A percentile compares a stretch with the other conserved stretches of the same genome.
These are phyloP conservation scores for Chiroxiphia lanceolata DNA, from an alignment of 2,797 vertebrate species.

Conservation along the genomic window DNA sequence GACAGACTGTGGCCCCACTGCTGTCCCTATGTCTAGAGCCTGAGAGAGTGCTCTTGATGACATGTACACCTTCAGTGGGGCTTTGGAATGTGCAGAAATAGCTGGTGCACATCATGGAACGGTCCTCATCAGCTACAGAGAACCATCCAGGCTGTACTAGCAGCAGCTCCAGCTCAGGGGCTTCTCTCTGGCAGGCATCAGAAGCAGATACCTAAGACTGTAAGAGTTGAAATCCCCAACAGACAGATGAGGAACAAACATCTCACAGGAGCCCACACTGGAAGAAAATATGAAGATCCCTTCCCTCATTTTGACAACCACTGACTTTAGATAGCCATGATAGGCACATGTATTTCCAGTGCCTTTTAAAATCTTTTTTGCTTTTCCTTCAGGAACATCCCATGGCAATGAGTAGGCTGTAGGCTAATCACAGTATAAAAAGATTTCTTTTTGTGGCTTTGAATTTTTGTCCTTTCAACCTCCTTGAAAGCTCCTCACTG, in stretches of 20 bases:
- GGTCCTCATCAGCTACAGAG: neutral
- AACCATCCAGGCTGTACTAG: neutral
- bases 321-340: neutral
- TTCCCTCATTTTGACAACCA: neutral
- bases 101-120: neutral
- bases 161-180: neutral
- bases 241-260: fast-evolving
- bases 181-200: neutral
- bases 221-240: neutral
- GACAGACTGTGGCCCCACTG: neutral
- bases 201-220: neutral
- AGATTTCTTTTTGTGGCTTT: neutral
- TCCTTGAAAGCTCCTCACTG: neutral
- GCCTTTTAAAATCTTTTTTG: neutral
- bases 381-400: neutral
- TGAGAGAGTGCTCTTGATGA: neutral
- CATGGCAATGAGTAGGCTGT: neutral
- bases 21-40: neutral
- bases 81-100: neutral
- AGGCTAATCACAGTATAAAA: neutral
- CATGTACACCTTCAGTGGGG: neutral
- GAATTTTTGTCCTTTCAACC: neutral
- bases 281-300: neutral
- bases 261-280: neutral
- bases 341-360: neutral